phyloP scores from a whole-genome alignment of 2,797 vertebrate genomes.

The Crocodylus rhombifer region DNA sequence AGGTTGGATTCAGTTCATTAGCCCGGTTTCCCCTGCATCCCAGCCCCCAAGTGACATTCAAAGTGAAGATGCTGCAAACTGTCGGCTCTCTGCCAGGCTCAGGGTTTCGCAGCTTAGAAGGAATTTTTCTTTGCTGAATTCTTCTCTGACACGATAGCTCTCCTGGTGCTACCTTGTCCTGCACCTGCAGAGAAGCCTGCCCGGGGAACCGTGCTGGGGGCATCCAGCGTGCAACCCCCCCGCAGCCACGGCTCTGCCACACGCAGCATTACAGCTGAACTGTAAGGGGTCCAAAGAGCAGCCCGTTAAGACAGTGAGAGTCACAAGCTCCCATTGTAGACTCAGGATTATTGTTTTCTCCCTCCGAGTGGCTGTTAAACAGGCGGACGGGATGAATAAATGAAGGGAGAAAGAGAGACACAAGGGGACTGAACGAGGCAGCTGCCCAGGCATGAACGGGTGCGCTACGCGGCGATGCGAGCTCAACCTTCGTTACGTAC shows the following conservation, averaged over 20 bases:
- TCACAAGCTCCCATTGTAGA: background rate
- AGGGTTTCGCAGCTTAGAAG: background rate
- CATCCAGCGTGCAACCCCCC: accelerated
- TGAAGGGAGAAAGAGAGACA: background rate
- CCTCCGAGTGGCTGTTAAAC: background rate
- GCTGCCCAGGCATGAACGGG: background rate
- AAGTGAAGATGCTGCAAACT: conserved; percentile 11
- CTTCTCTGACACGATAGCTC: accelerated
- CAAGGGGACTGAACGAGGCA: background rate
- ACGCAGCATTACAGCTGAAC: background rate
- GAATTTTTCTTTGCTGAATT: background rate
- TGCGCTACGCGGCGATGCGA: background rate
- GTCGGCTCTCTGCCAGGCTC: background rate
- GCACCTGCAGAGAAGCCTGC: accelerated
- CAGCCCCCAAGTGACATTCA: conserved; percentile 6
- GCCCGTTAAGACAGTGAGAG: background rate
- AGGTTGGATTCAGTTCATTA: background rate
- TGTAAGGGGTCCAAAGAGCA: background rate
- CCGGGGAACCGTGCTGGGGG: accelerated
- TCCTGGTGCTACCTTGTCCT: background rate
- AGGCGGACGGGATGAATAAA: conserved; percentile 46
- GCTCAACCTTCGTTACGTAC: background rate
- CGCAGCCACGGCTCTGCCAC: background rate
- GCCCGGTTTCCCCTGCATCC: background rate
- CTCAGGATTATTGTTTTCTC: background rate